Evolutionary conservation across 2,797 vertebrate species (phyloP), one percentile per base, ranked within the genome.

Genomic region (Myripristis jacobus): DNA sequence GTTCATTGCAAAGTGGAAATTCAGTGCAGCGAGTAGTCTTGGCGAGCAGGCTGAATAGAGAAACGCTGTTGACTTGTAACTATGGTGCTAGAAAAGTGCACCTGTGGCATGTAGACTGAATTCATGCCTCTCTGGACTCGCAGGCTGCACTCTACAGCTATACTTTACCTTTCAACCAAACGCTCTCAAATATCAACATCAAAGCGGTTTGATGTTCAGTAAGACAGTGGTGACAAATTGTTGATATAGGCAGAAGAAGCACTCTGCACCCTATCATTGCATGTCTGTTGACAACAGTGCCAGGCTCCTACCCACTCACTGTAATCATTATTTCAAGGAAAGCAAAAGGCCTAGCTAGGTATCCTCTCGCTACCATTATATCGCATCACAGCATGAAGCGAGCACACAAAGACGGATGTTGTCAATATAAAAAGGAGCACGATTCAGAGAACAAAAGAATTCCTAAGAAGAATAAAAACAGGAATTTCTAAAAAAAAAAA

Each of bases 301-400:
- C 66, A 63, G 58, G 72, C 75, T 82, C 64, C 71, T 77, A 80
- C 81, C 81, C 79, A 77, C 78, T 89, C 70, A 85, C 87, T 88
- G 84, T 68, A 70, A 80, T 77, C 73, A 84, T 82, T 85, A 81
- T 80, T 83, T 79, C 72, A 82, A 79, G 53, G 56, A 68, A 81
- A 41, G 51, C 53, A 60, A 38, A 43, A 55, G 53, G 65, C 61
- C 82, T 76, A 73, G 70, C 68, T 80, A 71, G 67, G 53, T 60
- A 81, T 82, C 38, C 52, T 78, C 81, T 82, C 67, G 53, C 41
- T 80, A 67, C 65, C 66, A 70, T 83, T 72, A 80, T 44, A 75
- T 71, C 56, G 31, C 38, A 24, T 79, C 77, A 72, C 58, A 54
- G 67, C 27, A 59, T 9, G 21, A 50, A 48, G 56, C 73, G 69